Evolutionary conservation across 2,113 vertebrate species (phyloP).

Genomic region (Paradisaea rubra): DNA sequence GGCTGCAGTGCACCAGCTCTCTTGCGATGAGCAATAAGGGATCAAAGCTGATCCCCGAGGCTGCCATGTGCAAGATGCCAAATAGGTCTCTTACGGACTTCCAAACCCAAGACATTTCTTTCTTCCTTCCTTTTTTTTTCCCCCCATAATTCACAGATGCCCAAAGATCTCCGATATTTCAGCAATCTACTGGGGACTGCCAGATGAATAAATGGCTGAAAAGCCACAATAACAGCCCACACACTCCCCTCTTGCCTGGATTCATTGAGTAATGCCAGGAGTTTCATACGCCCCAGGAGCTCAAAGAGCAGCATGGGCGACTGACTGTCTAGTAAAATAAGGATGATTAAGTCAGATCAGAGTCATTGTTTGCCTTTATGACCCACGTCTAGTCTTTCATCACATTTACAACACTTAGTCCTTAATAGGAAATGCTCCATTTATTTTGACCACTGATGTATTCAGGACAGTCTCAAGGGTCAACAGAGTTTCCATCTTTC

Average conservation of each 20-base stretch:
- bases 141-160: not conserved
- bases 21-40: not conserved
- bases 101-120: not conserved
- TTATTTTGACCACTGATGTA: conserved; percentile 10
- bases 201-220: not conserved
- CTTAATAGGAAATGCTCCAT: conserved; percentile 27
- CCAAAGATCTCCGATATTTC: not conserved
- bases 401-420: conserved; percentile 28
- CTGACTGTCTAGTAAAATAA: conserved; percentile 2
- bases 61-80: not conserved
- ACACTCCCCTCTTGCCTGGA: not conserved
- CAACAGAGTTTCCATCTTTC: not conserved
- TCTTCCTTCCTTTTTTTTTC: too few relatives aligned
- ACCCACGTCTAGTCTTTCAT: not conserved
- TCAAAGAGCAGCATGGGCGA: not conserved
- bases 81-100: not conserved
- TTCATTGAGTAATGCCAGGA: not conserved
- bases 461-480: not conserved
- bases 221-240: not conserved
- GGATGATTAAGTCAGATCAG: conserved; percentile 19
- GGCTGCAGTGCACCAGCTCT: not conserved
- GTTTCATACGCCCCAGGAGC: not conserved
- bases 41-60: not conserved
- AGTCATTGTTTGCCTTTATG: conserved; percentile 17
- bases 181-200: not conserved